Evolutionary conservation across 2,888 invertebrate species (phyloP), one percentile per base, ranked within the genome.

Genomic region (Eulithis prunata): DNA sequence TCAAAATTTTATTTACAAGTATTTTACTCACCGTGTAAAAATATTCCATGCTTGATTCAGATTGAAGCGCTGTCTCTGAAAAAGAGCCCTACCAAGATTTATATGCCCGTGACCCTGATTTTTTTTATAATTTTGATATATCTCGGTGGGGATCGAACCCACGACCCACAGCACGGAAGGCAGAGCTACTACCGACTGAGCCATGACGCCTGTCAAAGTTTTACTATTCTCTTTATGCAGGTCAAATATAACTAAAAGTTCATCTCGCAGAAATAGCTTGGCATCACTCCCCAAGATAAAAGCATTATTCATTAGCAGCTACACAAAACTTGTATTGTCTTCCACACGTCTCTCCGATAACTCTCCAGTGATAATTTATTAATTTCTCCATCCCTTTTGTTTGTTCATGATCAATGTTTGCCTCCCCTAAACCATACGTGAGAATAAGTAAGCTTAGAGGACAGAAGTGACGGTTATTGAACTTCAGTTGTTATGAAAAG

Each of bases 291-390:
- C 78, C 81, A 76, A 65, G 79, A 81, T 80, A 80, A 78, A 80
- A 78, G 75, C 76, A 76, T 73, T 79, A 83, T 87, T 89, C 82
- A 86, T 89, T 86, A 85, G 76, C 76, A 75, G 70, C 64, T 67
- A 62, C 71, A 75, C 71, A 77, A 79, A 81, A 76, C 72, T 77
- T 78, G 77, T 81, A 80, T 80, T 84, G 83, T 81, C 79, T 84
- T 78, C 79, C 78, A 76, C 83, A 82, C 78, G 78, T 79, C 75
- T 77, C 71, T 68, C 75, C 73, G 77, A 84, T 84, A 80, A 82
- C 80, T 83, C 77, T 78, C 80, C 71, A 75, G 84, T 83, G 85
- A 87, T 90, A 90, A 91, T 91, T 90, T 90, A 91, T 91, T 90
- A 90, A 91, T 91, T 88, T 85, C 83, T 76, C 84, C 76, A 75